phyloP scores from a whole-genome alignment of 92 coral and sea anemone genomes.

The Pocillopora grandis region DNA sequence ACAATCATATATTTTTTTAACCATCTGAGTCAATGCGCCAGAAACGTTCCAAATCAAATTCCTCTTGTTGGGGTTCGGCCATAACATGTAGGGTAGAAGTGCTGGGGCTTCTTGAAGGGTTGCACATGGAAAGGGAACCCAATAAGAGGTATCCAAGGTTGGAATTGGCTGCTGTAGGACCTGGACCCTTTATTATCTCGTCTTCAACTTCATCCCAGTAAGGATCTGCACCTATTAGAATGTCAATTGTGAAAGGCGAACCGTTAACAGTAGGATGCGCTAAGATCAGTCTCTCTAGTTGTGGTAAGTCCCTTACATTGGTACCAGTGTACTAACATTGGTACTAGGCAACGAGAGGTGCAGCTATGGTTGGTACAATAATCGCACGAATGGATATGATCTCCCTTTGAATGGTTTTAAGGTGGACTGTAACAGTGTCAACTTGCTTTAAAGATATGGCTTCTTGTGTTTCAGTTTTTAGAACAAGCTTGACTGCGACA shows the following conservation, averaged over 20 bases:
- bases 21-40: not conserved
- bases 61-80: not conserved
- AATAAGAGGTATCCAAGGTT: conserved; percentile 38
- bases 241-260: not conserved
- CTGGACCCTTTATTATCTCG: conserved; percentile 51
- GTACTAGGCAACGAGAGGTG: not conserved
- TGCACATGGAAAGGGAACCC: conserved; percentile 28
- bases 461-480: conserved; percentile 14
- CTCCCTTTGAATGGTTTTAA: conserved; percentile 1
- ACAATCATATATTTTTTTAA: too few relatives aligned
- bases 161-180: conserved; percentile 57
- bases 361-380: conserved; percentile 47
- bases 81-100: not conserved
- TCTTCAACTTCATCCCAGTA: conserved; percentile 64
- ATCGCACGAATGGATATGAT: conserved; percentile 33
- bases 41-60: not conserved
- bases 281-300: conserved; percentile 39
- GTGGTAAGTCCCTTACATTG: conserved; percentile 16
- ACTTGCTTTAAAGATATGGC: conserved; percentile 27
- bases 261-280: conserved; percentile 40
- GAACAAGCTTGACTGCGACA: not conserved
- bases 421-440: conserved; percentile 8
- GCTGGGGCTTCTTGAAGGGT: conserved; percentile 14
- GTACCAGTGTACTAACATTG: not conserved
- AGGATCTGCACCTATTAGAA: conserved; percentile 38